Conservation (phyloP, 2,797 vertebrate genomes). For the Acanthornis magna region DNA sequence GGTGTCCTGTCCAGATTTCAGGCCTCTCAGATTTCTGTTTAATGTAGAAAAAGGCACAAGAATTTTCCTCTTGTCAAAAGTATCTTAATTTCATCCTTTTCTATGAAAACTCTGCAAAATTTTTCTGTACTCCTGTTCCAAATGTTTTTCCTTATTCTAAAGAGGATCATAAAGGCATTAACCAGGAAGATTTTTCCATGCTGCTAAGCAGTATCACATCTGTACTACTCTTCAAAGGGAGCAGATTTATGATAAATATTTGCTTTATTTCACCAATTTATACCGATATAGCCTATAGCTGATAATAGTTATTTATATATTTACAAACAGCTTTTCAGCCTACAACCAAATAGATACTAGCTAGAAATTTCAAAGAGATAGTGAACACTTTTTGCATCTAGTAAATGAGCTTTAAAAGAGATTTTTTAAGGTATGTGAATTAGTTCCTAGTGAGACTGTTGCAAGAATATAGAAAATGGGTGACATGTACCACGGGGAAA, state of each 20-base stretch:
- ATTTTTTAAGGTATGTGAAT: neutral
- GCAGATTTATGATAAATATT: neutral
- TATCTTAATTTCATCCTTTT: neutral
- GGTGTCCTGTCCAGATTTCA: neutral
- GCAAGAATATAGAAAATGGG: slow-evolving; percentile 21
- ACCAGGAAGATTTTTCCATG: neutral
- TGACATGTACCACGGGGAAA: neutral
- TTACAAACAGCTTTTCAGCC: neutral
- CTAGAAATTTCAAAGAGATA: neutral
- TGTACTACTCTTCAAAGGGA: neutral
- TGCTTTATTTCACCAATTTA: neutral
- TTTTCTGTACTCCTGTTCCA: neutral
- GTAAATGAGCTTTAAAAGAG: neutral
- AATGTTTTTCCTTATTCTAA: neutral
- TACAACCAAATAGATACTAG: neutral
- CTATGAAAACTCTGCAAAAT: neutral
- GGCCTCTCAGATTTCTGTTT: neutral
- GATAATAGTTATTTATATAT: neutral
- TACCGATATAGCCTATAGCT: neutral
- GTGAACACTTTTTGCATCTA: neutral
- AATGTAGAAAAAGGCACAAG: neutral
- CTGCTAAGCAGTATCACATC: neutral
- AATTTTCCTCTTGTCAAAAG: neutral
- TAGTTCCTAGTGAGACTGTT: neutral
- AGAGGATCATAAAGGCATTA: neutral